Base-by-base conservation (phyloP, 1,140 invertebrate species). In the Eufriesea mexicana region DNA sequence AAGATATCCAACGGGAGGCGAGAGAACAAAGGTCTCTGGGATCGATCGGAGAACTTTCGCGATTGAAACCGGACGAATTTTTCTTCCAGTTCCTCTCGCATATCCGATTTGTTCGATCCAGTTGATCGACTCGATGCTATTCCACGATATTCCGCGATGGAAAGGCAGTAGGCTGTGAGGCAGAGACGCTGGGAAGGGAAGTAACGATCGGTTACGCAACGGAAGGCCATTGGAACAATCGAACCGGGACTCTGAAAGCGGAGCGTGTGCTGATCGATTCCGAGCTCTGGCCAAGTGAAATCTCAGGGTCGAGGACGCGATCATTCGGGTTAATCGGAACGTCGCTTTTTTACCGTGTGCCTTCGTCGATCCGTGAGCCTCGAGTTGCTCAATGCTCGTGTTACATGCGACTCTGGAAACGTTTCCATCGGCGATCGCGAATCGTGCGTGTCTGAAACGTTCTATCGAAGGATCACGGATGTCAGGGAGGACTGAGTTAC, bases 241-340 rank as follows among this genome's bases (percentile, higher is more conserved):
- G 49, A 49, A 55, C 25, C 2, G 62, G 20, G 35, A 16, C 16
- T 25, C 10, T 45, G 7, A 45, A 55, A 47, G 51, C 72, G 55
- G 45, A n/a, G 10, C 18, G 9, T 6, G 78, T 5, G 14, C 23
- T 23, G 25, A 5, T 79, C 28, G n/a, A 72, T 49, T 82, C 25
- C n/a, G 18, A 35, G 72, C 47, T 47, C 20, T 49, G 18, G 16
- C 8, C 9, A 79, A 86, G 79, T 62, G 75, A 84, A 74, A 86
- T 74, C 62, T 64, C 70, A 64, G 47, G 79, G 70, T 74, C 79
- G 59, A 14, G 62, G 79, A 16, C n/a, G 54, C 7, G 14, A 67
- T 57, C 25, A 76, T 75, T 75, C 18, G 14, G 47, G 51, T 57
- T 75, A 67, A 72, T 73, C 78, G 35, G 28, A 73, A 14, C 20